Base-by-base conservation (phyloP, 1,140 invertebrate species). In the Zophobas morio region DNA sequence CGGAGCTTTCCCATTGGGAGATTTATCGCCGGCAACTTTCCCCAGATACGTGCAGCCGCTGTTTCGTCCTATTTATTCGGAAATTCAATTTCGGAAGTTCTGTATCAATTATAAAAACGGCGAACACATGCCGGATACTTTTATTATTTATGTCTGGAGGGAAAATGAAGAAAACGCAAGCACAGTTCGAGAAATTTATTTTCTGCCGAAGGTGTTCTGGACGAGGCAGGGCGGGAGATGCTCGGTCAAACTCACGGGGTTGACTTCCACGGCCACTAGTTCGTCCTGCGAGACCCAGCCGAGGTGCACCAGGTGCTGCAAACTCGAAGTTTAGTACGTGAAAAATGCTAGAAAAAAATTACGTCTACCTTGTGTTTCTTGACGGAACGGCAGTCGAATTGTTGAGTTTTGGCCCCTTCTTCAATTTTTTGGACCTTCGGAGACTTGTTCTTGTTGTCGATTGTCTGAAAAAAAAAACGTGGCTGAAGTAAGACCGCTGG, bases 221-320 rank as follows among this genome's bases (percentile, higher is more conserved):
- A 88, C 88, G 20, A 92, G 87, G 1, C 89, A 87, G 6, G 90
- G 88, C 36, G 93, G 92, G 77, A 94, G 84, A 78, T 90, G 87
- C 77, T 91, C 89, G 2, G 88, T 82, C 2, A 94, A 84, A 32
- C 88, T 86, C 20, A 89, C 84, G 4, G 92, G 92, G 83, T 91
- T 91, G 2, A 93, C 89, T 86, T 93, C 92, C 34, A 94, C 90
- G 8, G 89, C 90, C 1, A 94, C 88, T 78, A 94, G 81, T 87
- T 93, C 92, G 75, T 89, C 86, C 42, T 88, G 80, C 51, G 85
- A 88, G 32, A 94, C 77, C 83, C 88, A 89, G 36, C 86, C 88
- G 6, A 93, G 83, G 81, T 91, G 88, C 6, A 92, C 87, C 57
- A 94, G 85, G 85, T 93, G 91, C 92, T 94, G 84, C 32, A 90